Evolutionary conservation across 2,888 invertebrate genomes (phyloP).

Genomic region (Azorinus chamasolen): DNA sequence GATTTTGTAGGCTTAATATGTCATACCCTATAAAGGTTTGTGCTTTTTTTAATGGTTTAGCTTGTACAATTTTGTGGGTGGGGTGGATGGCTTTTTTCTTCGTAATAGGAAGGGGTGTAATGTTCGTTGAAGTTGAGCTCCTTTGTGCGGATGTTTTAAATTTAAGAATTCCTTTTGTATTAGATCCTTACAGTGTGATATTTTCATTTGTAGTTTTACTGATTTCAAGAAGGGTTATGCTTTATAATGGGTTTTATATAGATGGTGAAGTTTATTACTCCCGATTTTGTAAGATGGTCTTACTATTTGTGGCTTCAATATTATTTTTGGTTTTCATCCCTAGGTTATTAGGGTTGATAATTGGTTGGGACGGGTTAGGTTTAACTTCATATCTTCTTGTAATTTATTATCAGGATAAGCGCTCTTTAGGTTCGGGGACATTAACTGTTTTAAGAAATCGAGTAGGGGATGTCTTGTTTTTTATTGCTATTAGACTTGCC

Average conservation of each 20-base stretch:
- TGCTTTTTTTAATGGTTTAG: too few species aligned
- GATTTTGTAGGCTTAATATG: background rate
- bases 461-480: conserved; percentile 91
- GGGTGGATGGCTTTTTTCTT: too few species aligned
- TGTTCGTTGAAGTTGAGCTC: background rate
- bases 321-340: conserved; percentile 90
- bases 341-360: conserved; percentile 91
- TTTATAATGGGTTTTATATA: conserved; percentile 90
- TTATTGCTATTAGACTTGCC: conserved; percentile 84
- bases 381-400: conserved; percentile 92
- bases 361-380: conserved; percentile 92
- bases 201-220: conserved; percentile 86
- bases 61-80: too few species aligned
- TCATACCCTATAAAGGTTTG: too few species aligned
- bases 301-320: conserved; percentile 91
- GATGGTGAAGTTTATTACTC: conserved; percentile 88
- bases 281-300: conserved; percentile 90
- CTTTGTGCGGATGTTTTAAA: background rate
- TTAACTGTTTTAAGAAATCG: conserved; percentile 92
- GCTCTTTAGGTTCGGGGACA: conserved; percentile 91
- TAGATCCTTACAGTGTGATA: conserved; percentile 25
- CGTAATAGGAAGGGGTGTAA: background rate
- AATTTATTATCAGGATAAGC: conserved; percentile 91
- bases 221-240: conserved; percentile 90
- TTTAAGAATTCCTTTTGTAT: conserved; percentile 1